Evolutionary conservation across 1,140 invertebrate genomes (phyloP), one percentile per base, ranked within the genome.

Genomic region (Choristoneura fumiferana): DNA sequence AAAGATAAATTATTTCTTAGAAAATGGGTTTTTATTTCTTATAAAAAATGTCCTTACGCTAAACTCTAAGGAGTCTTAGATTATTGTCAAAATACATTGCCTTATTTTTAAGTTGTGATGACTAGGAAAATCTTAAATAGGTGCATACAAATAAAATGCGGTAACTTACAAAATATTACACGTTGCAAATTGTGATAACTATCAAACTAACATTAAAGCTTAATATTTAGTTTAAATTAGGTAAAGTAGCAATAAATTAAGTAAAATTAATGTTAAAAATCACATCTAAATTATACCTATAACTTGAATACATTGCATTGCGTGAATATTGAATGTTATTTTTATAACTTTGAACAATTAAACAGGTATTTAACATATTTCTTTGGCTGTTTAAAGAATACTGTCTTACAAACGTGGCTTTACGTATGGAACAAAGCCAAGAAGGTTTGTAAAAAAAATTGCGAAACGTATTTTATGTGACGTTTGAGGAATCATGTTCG

Each of bases 1-100:
- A 88, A 86, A 86, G 76, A 85, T 86, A 86, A 86, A 86, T 86
- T 88, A 86, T 86, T 88, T 88, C 83, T 85, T 86, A 83, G 34
- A 22, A 37, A 71, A 73, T 73, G 71, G 78, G 70, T 78, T 87
- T 85, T 87, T 83, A 82, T 85, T 85, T 83, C 53, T 12, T 54
- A n/a, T 54, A 15, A 34, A 29, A 54, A 17, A 3, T 29, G 18
- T 43, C 9, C 43, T 49, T 49, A 49, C 43, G 6, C n/a, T 49
- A 29, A 49, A 49, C 29, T 22, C 43, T 49, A 49, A 49, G 43
- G 6, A 13, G 22, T 13, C 43, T 49, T 49, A 49, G 18, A 29
- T 49, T 49, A 49, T 49, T 29, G 43, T 49, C 43, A 49, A 49
- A 22, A 49, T 49, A 49, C 43, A 49, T 29, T 22, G 18, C 15